A percentile compares a stretch with the other conserved stretches of the same genome.
Conservation (phyloP, 2,888 invertebrate species). For the Elegia similella region DNA sequence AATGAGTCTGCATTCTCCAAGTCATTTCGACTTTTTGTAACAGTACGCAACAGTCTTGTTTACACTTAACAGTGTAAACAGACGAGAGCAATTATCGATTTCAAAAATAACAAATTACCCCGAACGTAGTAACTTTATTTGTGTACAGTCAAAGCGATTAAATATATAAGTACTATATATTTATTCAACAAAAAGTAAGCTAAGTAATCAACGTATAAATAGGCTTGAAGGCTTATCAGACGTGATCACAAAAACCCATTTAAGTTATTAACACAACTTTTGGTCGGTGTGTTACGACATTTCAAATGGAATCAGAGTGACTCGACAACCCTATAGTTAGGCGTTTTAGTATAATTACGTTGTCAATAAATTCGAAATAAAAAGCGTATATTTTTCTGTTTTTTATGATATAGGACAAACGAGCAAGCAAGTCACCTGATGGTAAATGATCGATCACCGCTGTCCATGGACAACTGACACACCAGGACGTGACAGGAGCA, state of each 20-base stretch:
- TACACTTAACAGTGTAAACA: constrained; percentile 2
- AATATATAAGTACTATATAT: too few species aligned
- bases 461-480: too few species aligned
- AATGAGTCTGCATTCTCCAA: constrained; percentile 40
- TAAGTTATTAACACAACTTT: neutral
- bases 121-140: neutral
- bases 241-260: constrained; percentile 12
- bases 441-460: too few species aligned
- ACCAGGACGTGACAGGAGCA: too few species aligned
- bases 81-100: neutral
- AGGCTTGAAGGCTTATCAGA: neutral
- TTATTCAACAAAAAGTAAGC: neutral
- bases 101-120: neutral
- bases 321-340: neutral
- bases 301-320: neutral
- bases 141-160: too few species aligned
- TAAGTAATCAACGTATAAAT: neutral
- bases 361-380: too few species aligned
- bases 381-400: too few species aligned
- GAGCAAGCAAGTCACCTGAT: too few species aligned
- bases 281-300: neutral
- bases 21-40: constrained; percentile 19
- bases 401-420: too few species aligned
- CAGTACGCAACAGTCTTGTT: constrained; percentile 13
- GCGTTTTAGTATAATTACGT: neutral